Conservation (phyloP, 2,113 vertebrate genomes). For the Burhinus bistriatus region DNA sequence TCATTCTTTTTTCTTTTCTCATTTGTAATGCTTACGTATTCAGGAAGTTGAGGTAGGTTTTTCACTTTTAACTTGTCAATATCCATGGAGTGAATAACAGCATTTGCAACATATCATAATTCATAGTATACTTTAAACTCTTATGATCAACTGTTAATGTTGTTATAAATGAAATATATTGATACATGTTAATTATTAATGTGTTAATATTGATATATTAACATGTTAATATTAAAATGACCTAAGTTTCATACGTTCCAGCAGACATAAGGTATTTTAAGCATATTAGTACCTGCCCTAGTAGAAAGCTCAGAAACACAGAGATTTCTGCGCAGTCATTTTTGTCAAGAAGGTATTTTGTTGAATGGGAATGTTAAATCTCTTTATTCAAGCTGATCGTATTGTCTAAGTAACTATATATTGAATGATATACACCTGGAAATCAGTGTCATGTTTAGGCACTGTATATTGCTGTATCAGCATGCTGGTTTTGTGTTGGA, state of each 20-base stretch:
- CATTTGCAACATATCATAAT: slow-evolving; percentile 3
- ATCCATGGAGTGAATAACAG: slow-evolving; percentile 9
- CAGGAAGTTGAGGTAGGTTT: slow-evolving; percentile 83
- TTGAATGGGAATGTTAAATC: not conserved
- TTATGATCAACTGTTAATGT: slow-evolving; percentile 19
- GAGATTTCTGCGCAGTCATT: not conserved
- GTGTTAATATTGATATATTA: not conserved
- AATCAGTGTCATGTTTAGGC: not conserved
- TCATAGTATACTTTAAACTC: slow-evolving; percentile 1
- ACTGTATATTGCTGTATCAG: not conserved
- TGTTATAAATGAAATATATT: not conserved
- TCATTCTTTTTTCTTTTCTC: slow-evolving; percentile 73
- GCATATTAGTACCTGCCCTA: not conserved
- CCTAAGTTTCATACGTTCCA: not conserved
- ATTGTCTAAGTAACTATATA: no score
- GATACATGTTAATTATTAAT: not conserved
- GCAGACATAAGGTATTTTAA: not conserved
- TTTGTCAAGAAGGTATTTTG: not conserved
- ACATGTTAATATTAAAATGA: not conserved
- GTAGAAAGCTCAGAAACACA: not conserved
- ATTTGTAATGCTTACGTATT: slow-evolving; percentile 75
- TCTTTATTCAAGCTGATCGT: not conserved
- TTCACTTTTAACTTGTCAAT: slow-evolving; percentile 67
- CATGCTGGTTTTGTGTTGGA: not conserved
- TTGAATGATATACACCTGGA: not conserved